phyloP scores from a whole-genome alignment of 2,888 invertebrate genomes.

The Therioaphis trifolii region DNA sequence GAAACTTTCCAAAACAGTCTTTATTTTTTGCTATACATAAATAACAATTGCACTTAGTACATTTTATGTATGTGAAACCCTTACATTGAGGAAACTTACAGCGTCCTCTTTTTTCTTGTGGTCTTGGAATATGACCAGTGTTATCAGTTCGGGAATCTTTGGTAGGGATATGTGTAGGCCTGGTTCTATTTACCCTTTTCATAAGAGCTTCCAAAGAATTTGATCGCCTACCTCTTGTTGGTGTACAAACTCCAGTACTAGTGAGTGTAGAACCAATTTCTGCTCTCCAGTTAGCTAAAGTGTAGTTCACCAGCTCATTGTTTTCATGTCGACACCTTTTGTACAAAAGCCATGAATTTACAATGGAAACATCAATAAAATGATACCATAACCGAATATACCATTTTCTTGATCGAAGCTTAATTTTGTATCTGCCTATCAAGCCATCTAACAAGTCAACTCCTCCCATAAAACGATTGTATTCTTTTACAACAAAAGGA shows the following conservation, averaged over 20 bases:
- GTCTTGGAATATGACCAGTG: background rate
- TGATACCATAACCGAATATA: slow-evolving; percentile 65
- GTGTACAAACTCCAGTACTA: background rate
- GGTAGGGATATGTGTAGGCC: background rate
- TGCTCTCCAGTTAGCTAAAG: slow-evolving; percentile 10
- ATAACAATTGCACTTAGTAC: slow-evolving; percentile 1
- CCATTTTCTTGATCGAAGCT: slow-evolving; percentile 63
- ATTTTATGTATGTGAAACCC: background rate
- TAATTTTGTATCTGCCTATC: slow-evolving; percentile 54
- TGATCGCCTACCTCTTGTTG: background rate
- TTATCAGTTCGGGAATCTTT: background rate
- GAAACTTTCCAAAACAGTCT: slow-evolving; percentile 6
- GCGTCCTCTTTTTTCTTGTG: background rate
- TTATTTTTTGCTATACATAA: background rate
- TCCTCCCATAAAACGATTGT: slow-evolving; percentile 44
- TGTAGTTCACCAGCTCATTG: background rate
- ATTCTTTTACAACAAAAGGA: slow-evolving; percentile 31
- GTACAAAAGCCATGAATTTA: slow-evolving; percentile 64
- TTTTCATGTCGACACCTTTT: background rate
- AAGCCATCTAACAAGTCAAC: slow-evolving; percentile 63
- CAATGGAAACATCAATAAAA: slow-evolving; percentile 63
- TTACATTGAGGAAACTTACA: background rate
- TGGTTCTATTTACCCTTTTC: background rate
- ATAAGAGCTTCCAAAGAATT: slow-evolving; percentile 8
- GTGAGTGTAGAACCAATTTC: background rate